These are phyloP conservation scores for Orussus abietinus DNA, from an alignment of 1,140 invertebrate species.

Conservation along the genomic window DNA sequence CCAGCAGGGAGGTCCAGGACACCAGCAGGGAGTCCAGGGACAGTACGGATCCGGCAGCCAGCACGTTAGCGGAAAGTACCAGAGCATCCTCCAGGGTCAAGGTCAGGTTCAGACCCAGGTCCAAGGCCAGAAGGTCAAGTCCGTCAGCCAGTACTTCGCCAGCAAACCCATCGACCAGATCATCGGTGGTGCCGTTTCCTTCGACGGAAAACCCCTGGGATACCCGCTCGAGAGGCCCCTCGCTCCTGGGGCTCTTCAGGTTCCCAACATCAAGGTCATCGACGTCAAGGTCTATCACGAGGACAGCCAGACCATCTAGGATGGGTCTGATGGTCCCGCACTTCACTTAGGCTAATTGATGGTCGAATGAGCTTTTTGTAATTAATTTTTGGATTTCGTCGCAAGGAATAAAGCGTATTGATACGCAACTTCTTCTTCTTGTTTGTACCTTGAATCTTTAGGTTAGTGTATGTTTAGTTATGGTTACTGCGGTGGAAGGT, in stretches of 20 bases:
- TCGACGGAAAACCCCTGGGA: slow-evolving; percentile 50
- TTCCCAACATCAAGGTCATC: slow-evolving; percentile 46
- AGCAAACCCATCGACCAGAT: slow-evolving; percentile 31
- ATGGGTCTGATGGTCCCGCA: too few species aligned
- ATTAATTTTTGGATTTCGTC: too few species aligned
- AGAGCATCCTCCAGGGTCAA: slow-evolving; percentile 15
- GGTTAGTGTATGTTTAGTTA: too few species aligned
- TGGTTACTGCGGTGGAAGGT: too few species aligned
- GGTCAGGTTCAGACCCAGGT: slow-evolving; percentile 17
- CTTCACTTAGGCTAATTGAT: too few species aligned
- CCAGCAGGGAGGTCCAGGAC: too few species aligned
- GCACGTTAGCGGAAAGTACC: slow-evolving; percentile 31
- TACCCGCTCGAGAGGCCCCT: slow-evolving; percentile 54
- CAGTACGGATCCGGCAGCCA: slow-evolving; percentile 6
- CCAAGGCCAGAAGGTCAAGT: slow-evolving; percentile 20
- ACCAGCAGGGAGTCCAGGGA: slow-evolving; percentile 8
- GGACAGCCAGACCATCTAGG: too few species aligned
- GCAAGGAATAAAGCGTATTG: too few species aligned
- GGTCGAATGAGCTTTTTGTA: too few species aligned
- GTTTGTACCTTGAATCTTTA: too few species aligned
- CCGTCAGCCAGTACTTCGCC: slow-evolving; percentile 33
- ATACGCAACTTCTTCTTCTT: too few species aligned
- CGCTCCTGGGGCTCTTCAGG: slow-evolving; percentile 38
- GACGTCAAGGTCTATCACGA: slow-evolving; percentile 50
- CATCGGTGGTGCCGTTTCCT: slow-evolving; percentile 42